Evolutionary conservation across 2,888 invertebrate species (phyloP), one percentile per base, ranked within the genome.

Genomic region (Trichopria drosophilae): DNA sequence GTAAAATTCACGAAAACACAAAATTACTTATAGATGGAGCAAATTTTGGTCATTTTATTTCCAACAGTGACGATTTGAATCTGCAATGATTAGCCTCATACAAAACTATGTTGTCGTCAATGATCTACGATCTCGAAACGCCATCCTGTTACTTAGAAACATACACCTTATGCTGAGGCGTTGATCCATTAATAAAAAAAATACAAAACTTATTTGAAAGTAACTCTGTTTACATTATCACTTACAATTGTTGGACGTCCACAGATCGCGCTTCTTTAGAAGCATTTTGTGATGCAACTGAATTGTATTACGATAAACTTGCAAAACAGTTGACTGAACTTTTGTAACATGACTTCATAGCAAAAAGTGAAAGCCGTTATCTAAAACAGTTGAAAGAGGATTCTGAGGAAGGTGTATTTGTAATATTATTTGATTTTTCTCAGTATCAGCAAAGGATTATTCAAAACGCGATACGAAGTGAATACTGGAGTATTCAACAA

Each of bases 101-200:
- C 12, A 37, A 24, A 6, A 22, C 37, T 12, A 37, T 37, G 37
- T 23, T 37, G n/a, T 37, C 37, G 15, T n/a, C 23, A 37, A 37
- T 37, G 37, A 13, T 23, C 16, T 24, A 26, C 13, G 23, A 24
- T 24, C 13, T 26, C 10, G 9, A 6, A n/a, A 37, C 23, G 6
- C 37, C 24, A 9, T 22, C 23, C 16, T 37, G 37, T 12, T 37
- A 7, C 15, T 37, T 13, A 13, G 23, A 16, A 7, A 16, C 7
- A n/a, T 37, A 18, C 18, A 6, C 7, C 23, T 37, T 26, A 10
- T 37, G 13, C 26, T 18, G 24, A 13, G 37, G 37, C n/a, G 24
- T 37, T 16, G 7, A 22, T n/a, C 20, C 12, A 10, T 18, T 37
- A 5, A 37, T 37, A 4, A 26, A 15, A 37, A 37, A 23, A 12